These are phyloP conservation scores for Brachyalestes nurse DNA, from an alignment of 2,797 vertebrate genomes.

Conservation along the genomic window DNA sequence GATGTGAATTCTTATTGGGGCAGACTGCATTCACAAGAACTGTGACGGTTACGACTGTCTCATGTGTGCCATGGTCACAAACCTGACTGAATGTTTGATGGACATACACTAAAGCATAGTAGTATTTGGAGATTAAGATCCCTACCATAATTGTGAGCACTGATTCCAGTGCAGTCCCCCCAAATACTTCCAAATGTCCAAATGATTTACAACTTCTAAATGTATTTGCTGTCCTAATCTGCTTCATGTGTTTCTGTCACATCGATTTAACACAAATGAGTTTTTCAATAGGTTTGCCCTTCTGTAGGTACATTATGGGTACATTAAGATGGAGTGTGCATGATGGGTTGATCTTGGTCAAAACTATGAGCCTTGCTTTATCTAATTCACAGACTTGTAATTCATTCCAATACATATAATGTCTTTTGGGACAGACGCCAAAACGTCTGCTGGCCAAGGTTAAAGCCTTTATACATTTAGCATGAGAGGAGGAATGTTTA, in stretches of 20 bases:
- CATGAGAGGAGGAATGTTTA: background rate
- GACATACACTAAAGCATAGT: background rate
- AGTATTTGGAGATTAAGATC: background rate
- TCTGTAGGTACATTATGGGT: background rate
- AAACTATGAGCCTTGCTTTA: background rate
- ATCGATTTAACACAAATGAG: slow-evolving; percentile 5
- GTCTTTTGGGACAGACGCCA: background rate
- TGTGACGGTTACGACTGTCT: background rate
- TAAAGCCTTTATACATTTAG: background rate
- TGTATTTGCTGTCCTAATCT: slow-evolving; percentile 23
- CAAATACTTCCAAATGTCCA: too few species aligned
- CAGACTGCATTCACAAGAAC: background rate
- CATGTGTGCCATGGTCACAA: background rate
- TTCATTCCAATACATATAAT: background rate
- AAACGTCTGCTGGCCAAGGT: background rate
- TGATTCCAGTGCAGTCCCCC: slow-evolving; percentile 42
- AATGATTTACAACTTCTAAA: slow-evolving; percentile 34
- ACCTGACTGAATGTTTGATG: background rate
- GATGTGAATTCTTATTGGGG: background rate
- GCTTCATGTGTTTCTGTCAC: slow-evolving; percentile 22
- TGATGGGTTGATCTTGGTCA: background rate
- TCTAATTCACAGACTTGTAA: background rate
- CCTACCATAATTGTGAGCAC: slow-evolving; percentile 45
- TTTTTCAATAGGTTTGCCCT: slow-evolving; percentile 28
- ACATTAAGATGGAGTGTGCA: background rate